These are phyloP conservation scores for Cataglyphis altisquamis DNA, from an alignment of 2,888 invertebrate genomes.

Conservation along the genomic window DNA sequence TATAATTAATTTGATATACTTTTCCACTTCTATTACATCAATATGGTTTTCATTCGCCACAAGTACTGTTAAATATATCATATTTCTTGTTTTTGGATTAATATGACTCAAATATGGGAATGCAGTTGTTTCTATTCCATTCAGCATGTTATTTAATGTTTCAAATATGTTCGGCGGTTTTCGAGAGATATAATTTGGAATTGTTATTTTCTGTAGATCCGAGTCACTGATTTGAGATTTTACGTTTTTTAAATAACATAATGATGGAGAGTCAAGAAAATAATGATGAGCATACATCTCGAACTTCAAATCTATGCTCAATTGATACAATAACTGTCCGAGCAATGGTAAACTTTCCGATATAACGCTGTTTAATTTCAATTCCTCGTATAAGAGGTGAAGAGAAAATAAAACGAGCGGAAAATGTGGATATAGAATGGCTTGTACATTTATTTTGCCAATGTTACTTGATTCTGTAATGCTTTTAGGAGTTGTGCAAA, in stretches of 20 bases:
- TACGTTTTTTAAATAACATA: slow-evolving; percentile 86
- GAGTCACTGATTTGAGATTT: slow-evolving; percentile 88
- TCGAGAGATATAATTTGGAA: slow-evolving; percentile 89
- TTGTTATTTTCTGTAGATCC: slow-evolving; percentile 88
- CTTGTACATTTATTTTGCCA: slow-evolving; percentile 88
- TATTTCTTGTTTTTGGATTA: slow-evolving; percentile 91
- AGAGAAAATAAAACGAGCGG: slow-evolving; percentile 92
- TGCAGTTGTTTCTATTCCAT: slow-evolving; percentile 87
- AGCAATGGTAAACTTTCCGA: slow-evolving; percentile 90
- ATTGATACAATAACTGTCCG: slow-evolving; percentile 91
- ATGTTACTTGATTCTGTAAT: slow-evolving; percentile 48
- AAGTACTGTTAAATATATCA: slow-evolving; percentile 90
- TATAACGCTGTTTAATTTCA: slow-evolving; percentile 92
- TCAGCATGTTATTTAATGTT: slow-evolving; percentile 90
- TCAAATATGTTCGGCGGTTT: slow-evolving; percentile 91
- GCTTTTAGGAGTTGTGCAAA: slow-evolving; percentile 43
- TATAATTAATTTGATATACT: slow-evolving; percentile 81
- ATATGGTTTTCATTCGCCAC: slow-evolving; percentile 77
- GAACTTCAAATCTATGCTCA: slow-evolving; percentile 92
- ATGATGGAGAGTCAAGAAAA: slow-evolving; percentile 93
- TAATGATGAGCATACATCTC: slow-evolving; percentile 92
- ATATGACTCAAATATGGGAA: slow-evolving; percentile 92
- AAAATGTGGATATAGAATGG: slow-evolving; percentile 91
- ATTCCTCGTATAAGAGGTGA: slow-evolving; percentile 96
- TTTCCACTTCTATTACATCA: slow-evolving; percentile 77